phyloP scores from a whole-genome alignment of 2,113 vertebrate species.

The Labeo catla region DNA sequence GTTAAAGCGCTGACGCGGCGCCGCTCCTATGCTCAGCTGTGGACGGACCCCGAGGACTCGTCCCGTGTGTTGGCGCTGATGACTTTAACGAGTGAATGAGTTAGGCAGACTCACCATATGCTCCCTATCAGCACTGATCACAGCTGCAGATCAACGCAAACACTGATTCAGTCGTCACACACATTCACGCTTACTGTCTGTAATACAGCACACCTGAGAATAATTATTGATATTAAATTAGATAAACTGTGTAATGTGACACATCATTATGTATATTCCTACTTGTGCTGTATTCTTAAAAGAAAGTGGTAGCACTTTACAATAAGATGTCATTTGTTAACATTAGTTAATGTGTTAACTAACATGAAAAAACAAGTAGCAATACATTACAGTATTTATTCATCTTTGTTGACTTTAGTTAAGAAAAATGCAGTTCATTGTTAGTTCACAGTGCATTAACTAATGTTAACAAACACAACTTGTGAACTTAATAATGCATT shows the following conservation, averaged over 20 bases:
- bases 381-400: too few species aligned
- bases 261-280: background rate
- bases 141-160: too few species aligned
- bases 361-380: too few species aligned
- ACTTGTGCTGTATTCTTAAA: background rate
- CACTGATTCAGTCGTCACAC: background rate
- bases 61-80: conserved; percentile 47
- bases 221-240: background rate
- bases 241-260: background rate
- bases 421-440: too few species aligned
- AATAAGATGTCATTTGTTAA: too few species aligned
- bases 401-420: too few species aligned
- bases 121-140: background rate
- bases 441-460: too few species aligned
- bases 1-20: conserved; percentile 10
- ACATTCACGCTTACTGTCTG: too few species aligned
- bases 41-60: background rate
- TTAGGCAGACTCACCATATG: conserved; percentile 39
- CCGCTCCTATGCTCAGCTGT: too few species aligned
- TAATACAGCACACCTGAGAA: background rate
- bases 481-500: too few species aligned
- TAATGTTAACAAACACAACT: too few species aligned
- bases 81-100: conserved; percentile 44
- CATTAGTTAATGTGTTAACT: too few species aligned
- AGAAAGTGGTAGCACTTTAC: background rate